These are phyloP conservation scores for Maccullochella peelii DNA, from an alignment of 2,113 vertebrate species.

Conservation along the genomic window DNA sequence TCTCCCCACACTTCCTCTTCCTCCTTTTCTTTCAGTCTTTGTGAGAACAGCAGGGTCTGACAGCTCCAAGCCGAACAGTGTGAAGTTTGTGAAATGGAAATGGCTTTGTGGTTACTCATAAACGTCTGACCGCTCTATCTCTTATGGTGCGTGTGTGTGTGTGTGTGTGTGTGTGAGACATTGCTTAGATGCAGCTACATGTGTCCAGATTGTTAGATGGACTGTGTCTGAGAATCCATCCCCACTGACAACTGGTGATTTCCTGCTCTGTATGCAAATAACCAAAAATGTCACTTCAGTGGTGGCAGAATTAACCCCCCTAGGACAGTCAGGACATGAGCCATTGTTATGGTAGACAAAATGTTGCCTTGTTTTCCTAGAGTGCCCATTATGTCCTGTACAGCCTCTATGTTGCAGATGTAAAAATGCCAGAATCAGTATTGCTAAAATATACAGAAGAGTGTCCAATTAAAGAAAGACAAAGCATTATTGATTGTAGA, in stretches of 20 bases:
- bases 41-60: conserved; percentile 37
- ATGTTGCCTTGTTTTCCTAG: neutral
- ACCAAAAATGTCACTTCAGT: conserved; percentile 6
- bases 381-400: neutral
- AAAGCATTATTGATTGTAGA: neutral
- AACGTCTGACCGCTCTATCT: conserved; percentile 34
- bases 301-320: neutral
- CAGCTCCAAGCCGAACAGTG: conserved; percentile 38
- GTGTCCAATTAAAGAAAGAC: neutral
- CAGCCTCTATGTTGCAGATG: neutral
- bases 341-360: conserved; percentile 7
- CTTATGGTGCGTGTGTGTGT: neutral
- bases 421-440: neutral
- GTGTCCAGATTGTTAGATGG: conserved; percentile 25
- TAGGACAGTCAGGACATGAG: neutral
- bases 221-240: conserved; percentile 17
- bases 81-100: conserved; percentile 61
- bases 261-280: conserved; percentile 27
- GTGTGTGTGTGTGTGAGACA: conserved; percentile 10
- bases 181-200: conserved; percentile 4
- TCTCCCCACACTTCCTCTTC: conserved; percentile 36
- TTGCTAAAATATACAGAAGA: neutral
- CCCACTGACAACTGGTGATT: conserved; percentile 2
- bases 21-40: conserved; percentile 28
- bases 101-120: conserved; percentile 41